Evolutionary conservation across 2,888 invertebrate species (phyloP), one percentile per base, ranked within the genome.

Genomic region (Tolmerus cingulatus): DNA sequence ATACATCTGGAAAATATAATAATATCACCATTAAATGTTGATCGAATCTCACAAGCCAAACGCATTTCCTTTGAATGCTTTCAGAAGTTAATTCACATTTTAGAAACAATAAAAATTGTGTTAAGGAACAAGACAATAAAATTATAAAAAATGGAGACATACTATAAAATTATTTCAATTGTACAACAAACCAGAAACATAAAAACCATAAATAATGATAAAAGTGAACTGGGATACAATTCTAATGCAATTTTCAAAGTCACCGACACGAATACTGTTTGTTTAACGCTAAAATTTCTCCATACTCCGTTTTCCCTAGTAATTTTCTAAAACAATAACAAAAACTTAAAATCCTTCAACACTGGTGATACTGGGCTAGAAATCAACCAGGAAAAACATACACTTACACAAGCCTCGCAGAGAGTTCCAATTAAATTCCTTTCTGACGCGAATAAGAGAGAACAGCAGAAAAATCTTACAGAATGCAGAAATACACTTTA

Each of bases 21-120:
- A 79, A 79, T 37, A 79, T 79, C 79, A 79, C 79, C 79, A 27
- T 23, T 51, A 79, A 79, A 37, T 37, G n/a, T 46, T 79, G 51
- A 79, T 66, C 66, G 66, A 23, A 66, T 66, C 66, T 66, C 66
- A 66, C 66, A 66, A 66, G 66, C 19, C 66, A 23, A 66, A 66
- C 19, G 27, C 55, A 55, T 9, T 55, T 55, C 7, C 12, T 27
- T 66, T 27, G 23, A 19, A 66, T 66, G 66, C 66, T 23, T 66
- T 66, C 66, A 66, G 66, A 27, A 66, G 23, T 23, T 27, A 66
- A 66, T 66, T 23, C 27, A 66, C 27, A 51, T 51, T 51, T 51
- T 23, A 27, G 4, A 23, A 66, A 12, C 23, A 66, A 66, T 16
- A 66, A 66, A 66, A 66, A 12, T 66, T 66, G 14, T 51, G 14